Evolutionary conservation across 2,888 invertebrate species (phyloP).

Genomic region (Julus scanicus): DNA sequence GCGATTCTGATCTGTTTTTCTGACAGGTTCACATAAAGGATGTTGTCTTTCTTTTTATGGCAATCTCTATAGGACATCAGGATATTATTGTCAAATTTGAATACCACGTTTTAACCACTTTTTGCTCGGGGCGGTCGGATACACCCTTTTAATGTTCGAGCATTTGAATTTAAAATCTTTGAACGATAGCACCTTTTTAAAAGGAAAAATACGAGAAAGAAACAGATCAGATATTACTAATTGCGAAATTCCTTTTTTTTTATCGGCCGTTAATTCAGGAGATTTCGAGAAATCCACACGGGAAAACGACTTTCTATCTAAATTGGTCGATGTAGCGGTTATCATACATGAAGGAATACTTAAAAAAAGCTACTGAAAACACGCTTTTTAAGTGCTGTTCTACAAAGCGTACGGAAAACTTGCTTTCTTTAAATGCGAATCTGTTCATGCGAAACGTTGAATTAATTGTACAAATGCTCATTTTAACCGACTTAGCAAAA

Average conservation of each 20-base stretch:
- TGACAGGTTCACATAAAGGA: neutral
- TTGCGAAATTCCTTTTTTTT: conserved; percentile 13
- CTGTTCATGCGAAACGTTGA: neutral
- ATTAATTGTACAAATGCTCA: too few species aligned
- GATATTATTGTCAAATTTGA: conserved; percentile 42
- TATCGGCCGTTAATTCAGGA: neutral
- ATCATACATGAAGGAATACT: neutral
- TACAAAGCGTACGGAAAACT: neutral
- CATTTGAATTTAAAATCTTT: conserved; percentile 19
- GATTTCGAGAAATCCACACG: neutral
- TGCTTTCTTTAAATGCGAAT: neutral
- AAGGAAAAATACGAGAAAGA: neutral
- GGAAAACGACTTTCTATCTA: neutral
- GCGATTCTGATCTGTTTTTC: conserved; percentile 19
- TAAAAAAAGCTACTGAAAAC: neutral
- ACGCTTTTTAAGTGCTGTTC: neutral
- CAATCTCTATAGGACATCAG: conserved; percentile 12
- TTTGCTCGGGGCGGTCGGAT: neutral
- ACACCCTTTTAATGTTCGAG: conserved; percentile 12
- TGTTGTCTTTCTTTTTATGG: neutral
- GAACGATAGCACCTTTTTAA: neutral
- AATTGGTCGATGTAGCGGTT: neutral
- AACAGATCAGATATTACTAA: conserved; percentile 12
- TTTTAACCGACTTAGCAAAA: too few species aligned
- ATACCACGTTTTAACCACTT: neutral